A percentile compares a stretch with the other conserved stretches of the same genome.
Conservation (phyloP, 2,888 invertebrate species). For the Drosophila longiperda region DNA sequence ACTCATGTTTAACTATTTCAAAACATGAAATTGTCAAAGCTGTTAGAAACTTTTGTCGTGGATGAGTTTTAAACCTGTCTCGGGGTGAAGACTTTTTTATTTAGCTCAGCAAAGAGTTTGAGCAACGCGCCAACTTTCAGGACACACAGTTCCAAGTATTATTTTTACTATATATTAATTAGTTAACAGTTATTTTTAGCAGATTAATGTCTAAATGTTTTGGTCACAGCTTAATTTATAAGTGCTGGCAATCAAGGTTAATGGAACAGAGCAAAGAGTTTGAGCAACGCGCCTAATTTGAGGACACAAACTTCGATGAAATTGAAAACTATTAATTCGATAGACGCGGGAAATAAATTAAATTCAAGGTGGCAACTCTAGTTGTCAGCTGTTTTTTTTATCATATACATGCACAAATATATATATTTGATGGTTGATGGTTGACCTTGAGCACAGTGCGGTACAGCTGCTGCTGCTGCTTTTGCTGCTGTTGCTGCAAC, state of each 20-base stretch:
- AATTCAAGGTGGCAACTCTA: slow-evolving; percentile 49
- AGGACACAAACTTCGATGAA: neutral
- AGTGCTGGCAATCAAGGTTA: neutral
- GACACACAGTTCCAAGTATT: neutral
- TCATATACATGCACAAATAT: slow-evolving; percentile 6
- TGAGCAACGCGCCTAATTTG: slow-evolving; percentile 18
- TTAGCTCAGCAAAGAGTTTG: neutral
- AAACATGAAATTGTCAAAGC: too few relatives aligned
- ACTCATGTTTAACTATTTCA: too few relatives aligned
- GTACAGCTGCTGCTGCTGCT: slow-evolving; percentile 29
- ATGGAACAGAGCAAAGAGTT: neutral
- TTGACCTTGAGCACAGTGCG: slow-evolving; percentile 42
- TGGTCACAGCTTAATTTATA: neutral
- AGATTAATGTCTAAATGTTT: neutral
- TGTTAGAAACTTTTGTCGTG: too few relatives aligned
- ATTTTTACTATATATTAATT: neutral
- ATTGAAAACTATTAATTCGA: neutral
- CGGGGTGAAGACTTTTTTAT: accelerated
- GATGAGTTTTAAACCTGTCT: neutral
- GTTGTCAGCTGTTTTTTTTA: slow-evolving; percentile 48
- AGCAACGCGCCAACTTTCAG: neutral
- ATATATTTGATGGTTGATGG: slow-evolving; percentile 10
- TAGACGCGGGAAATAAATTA: neutral
- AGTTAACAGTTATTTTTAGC: neutral
- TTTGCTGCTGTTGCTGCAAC: slow-evolving; percentile 24